phyloP scores from a whole-genome alignment of 2,888 invertebrate genomes.

The Galeopsomyia nigrocyanea region DNA sequence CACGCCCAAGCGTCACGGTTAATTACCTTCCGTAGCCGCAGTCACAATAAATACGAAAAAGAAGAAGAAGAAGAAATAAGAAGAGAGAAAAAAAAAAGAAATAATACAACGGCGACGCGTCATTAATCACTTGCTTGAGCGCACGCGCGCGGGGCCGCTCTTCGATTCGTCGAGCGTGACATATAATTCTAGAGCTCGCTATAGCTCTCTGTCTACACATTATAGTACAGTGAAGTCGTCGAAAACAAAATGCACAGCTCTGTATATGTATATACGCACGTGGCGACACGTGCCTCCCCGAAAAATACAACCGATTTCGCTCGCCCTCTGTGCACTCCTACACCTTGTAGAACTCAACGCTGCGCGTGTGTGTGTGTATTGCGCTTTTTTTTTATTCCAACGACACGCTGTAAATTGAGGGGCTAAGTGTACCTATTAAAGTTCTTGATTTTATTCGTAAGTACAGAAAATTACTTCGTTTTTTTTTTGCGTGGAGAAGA shows the following conservation, averaged over 20 bases:
- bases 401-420: slow-evolving; percentile 35
- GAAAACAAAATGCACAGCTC: slow-evolving; percentile 49
- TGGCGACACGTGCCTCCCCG: slow-evolving; percentile 63
- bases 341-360: not conserved
- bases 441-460: not conserved
- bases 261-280: slow-evolving; percentile 61
- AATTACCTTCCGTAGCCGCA: slow-evolving; percentile 21
- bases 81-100: not conserved
- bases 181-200: not conserved
- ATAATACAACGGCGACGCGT: not conserved
- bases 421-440: slow-evolving; percentile 29
- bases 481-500: not conserved
- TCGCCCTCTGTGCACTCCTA: not conserved
- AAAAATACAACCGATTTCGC: slow-evolving; percentile 36
- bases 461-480: not conserved
- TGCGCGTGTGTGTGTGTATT: no score
- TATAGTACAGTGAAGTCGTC: not conserved
- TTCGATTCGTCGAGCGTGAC: slow-evolving; percentile 1
- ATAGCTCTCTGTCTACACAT: no score
- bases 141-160: not conserved
- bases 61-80: not conserved
- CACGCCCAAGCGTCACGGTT: slow-evolving; percentile 11
- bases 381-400: no score
- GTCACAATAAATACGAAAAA: slow-evolving; percentile 15
- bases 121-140: slow-evolving; percentile 33